Evolutionary conservation across 1,140 invertebrate genomes (phyloP).

Genomic region (Tachypleus tridentatus): DNA sequence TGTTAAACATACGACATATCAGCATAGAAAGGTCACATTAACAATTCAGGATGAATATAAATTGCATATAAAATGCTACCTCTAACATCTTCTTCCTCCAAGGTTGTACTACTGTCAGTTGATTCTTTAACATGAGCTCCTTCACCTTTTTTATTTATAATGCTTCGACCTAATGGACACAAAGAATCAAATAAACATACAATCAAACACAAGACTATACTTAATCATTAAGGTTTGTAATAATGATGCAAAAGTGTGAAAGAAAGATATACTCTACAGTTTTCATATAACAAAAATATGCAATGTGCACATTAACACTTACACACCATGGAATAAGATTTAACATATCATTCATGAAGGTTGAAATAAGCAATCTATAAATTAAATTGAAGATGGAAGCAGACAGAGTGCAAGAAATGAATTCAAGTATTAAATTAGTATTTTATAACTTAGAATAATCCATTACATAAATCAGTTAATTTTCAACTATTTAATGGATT

Average conservation of each 20-base stretch:
- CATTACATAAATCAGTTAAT: too few species aligned
- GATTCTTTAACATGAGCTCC: conserved; percentile 91
- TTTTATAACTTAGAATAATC: too few species aligned
- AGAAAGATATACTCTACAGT: too few species aligned
- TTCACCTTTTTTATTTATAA: conserved; percentile 83
- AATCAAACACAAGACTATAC: background rate
- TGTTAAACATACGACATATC: background rate
- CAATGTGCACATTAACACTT: too few species aligned
- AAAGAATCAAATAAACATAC: background rate
- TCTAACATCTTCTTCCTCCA: conserved; percentile 66
- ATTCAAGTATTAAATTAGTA: too few species aligned
- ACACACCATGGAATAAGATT: too few species aligned
- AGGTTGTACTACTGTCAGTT: conserved; percentile 78
- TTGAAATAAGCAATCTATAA: too few species aligned
- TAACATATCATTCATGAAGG: background rate
- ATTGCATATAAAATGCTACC: conserved; percentile 37
- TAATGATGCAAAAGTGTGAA: too few species aligned
- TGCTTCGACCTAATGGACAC: conserved; percentile 52
- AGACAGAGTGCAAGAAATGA: too few species aligned
- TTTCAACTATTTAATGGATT: too few species aligned
- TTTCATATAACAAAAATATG: too few species aligned
- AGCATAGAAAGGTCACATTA: background rate
- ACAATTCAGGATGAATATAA: background rate
- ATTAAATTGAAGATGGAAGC: too few species aligned
- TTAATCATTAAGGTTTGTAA: background rate